Evolutionary conservation across 2,888 invertebrate species (phyloP).

Genomic region (Dorcus parallelipipedus): DNA sequence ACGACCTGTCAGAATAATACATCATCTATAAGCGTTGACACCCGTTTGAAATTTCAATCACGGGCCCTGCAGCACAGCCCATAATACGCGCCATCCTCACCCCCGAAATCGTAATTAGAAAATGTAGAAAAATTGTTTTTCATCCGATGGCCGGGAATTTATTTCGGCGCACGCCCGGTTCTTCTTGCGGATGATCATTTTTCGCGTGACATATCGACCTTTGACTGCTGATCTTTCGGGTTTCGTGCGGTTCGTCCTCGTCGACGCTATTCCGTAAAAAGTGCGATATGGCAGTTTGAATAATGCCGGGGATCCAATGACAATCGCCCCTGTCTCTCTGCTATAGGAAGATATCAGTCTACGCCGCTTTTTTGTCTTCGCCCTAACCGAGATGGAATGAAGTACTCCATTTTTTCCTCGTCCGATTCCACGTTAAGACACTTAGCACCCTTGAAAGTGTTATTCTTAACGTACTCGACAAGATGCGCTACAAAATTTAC

Average conservation of each 20-base stretch:
- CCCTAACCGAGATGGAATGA: slow-evolving; percentile 11
- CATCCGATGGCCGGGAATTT: background rate
- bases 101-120: too few relatives aligned
- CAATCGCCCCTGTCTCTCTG: slow-evolving; percentile 21
- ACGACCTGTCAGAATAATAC: slow-evolving; percentile 24
- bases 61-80: background rate
- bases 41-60: slow-evolving; percentile 30
- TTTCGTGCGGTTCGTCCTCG: slow-evolving; percentile 4
- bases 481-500: too few relatives aligned
- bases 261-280: slow-evolving; percentile 11
- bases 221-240: slow-evolving; percentile 18
- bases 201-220: slow-evolving; percentile 11
- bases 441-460: background rate
- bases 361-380: slow-evolving; percentile 11
- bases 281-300: slow-evolving; percentile 25
- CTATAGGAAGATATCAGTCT: slow-evolving; percentile 19
- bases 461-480: too few relatives aligned
- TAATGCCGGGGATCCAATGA: slow-evolving; percentile 23
- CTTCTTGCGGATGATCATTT: slow-evolving; percentile 7
- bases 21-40: slow-evolving; percentile 29
- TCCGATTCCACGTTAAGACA: slow-evolving; percentile 1
- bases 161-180: background rate
- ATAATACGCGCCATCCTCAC: too few relatives aligned
- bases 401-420: slow-evolving; percentile 18
- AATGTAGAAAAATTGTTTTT: too few relatives aligned